A percentile compares a stretch with the other conserved stretches of the same genome.
Conservation (phyloP, 2,888 invertebrate genomes). For the Cephus pulcher region DNA sequence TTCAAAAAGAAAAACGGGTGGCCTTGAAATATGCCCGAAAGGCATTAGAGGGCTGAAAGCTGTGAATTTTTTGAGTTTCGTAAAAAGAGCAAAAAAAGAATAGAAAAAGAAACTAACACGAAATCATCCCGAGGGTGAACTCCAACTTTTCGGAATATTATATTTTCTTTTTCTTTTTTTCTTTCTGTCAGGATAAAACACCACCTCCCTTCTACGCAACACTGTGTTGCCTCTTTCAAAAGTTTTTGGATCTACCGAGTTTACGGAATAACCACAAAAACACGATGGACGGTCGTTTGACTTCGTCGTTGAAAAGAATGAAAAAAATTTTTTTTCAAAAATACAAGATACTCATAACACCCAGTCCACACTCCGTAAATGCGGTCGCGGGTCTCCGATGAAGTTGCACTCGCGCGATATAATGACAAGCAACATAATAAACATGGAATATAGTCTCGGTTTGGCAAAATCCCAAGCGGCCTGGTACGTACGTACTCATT, state of each 20-base stretch:
- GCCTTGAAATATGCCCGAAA: background rate
- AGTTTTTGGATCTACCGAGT: background rate
- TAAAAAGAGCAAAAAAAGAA: background rate
- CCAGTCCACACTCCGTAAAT: background rate
- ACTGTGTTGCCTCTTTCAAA: background rate
- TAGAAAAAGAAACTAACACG: background rate
- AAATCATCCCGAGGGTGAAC: background rate
- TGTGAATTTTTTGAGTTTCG: background rate
- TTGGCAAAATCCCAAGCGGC: conserved; percentile 11
- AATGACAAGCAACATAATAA: conserved; percentile 11
- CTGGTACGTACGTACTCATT: conserved; percentile 8
- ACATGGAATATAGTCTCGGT: conserved; percentile 10
- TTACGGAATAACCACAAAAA: background rate
- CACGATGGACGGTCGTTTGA: background rate
- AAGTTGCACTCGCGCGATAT: conserved; percentile 5
- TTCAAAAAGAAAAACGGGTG: background rate
- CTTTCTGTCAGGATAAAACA: background rate
- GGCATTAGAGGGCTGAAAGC: background rate
- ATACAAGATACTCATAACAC: background rate
- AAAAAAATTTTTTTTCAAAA: no score
- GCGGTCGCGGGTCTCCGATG: background rate
- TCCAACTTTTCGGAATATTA: background rate
- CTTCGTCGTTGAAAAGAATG: no score
- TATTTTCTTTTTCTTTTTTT: background rate
- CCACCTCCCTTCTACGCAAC: no score